phyloP scores from a whole-genome alignment of 2,888 invertebrate species.

The Spisula subtruncata region DNA sequence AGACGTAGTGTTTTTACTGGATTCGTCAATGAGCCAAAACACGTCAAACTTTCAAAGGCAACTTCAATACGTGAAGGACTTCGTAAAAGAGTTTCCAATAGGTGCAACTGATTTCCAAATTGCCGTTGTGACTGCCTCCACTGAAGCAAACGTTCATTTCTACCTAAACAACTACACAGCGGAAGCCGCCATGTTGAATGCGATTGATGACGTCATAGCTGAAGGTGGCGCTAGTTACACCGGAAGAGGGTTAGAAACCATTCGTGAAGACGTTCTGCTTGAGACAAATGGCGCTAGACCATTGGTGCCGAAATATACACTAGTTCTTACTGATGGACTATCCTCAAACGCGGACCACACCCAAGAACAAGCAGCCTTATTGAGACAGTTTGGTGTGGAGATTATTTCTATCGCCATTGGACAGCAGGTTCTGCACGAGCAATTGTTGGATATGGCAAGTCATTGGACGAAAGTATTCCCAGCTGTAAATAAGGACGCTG shows the following conservation, averaged over 20 bases:
- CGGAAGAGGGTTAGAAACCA: slow-evolving; percentile 8
- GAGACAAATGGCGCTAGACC: slow-evolving; percentile 9
- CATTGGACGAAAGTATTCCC: slow-evolving; percentile 31
- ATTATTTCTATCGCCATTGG: slow-evolving; percentile 42
- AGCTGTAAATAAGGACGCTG: slow-evolving; percentile 7
- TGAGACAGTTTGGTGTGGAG: slow-evolving; percentile 23
- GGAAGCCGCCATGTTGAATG: not conserved
- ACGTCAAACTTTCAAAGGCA: not conserved
- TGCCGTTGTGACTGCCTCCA: slow-evolving; percentile 36
- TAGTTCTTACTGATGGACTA: slow-evolving; percentile 45
- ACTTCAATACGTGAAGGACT: slow-evolving; percentile 42
- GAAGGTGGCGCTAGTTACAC: slow-evolving; percentile 36
- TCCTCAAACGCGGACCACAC: slow-evolving; percentile 12
- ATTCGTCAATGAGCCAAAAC: slow-evolving; percentile 33
- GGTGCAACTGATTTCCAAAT: slow-evolving; percentile 44
- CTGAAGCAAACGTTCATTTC: slow-evolving; percentile 34
- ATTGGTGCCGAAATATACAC: slow-evolving; percentile 14
- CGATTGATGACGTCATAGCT: slow-evolving; percentile 24
- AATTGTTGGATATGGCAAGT: slow-evolving; percentile 38
- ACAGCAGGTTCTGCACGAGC: slow-evolving; percentile 34
- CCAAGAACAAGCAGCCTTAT: not conserved
- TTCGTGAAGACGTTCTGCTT: slow-evolving; percentile 17
- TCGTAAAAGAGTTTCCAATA: slow-evolving; percentile 38
- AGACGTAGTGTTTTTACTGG: slow-evolving; percentile 41
- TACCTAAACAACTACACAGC: slow-evolving; percentile 27